A percentile compares a stretch with the other conserved stretches of the same genome.
phyloP scores from a whole-genome alignment of 2,888 invertebrate genomes.

The Drosophila siamana region DNA sequence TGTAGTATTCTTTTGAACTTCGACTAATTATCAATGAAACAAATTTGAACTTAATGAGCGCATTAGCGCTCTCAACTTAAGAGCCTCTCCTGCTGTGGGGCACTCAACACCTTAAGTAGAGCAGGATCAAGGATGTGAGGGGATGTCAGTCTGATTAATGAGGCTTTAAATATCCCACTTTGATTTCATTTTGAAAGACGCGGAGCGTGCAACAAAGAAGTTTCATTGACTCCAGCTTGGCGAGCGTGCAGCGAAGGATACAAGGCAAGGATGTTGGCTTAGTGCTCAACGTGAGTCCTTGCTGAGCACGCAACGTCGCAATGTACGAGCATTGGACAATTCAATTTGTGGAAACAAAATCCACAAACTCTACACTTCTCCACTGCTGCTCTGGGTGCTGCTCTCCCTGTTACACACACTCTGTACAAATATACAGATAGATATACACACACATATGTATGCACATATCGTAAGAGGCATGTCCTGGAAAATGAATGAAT shows the following conservation, averaged over 20 bases:
- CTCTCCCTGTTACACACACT: constrained; percentile 42
- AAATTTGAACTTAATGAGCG: constrained; percentile 77
- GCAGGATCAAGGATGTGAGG: not conserved
- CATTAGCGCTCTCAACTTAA: constrained; percentile 62
- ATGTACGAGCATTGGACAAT: constrained; percentile 36
- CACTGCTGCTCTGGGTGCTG: constrained; percentile 31
- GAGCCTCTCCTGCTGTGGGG: constrained; percentile 25
- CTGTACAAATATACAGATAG: not conserved
- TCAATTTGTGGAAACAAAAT: constrained; percentile 60
- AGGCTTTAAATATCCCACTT: constrained; percentile 84
- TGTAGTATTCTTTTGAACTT: constrained; percentile 12
- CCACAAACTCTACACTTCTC: constrained; percentile 64
- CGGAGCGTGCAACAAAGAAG: constrained; percentile 70
- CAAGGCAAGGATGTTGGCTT: constrained; percentile 36
- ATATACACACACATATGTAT: not conserved
- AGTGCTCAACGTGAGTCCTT: constrained; percentile 32
- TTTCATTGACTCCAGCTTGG: constrained; percentile 77
- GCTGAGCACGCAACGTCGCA: constrained; percentile 48
- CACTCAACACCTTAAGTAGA: constrained; percentile 41
- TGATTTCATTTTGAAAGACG: constrained; percentile 82
- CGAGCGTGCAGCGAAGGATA: constrained; percentile 29
- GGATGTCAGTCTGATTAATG: constrained; percentile 78
- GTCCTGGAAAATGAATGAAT: constrained; percentile 70
- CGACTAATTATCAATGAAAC: constrained; percentile 74
- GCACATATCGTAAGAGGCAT: constrained; percentile 14